Evolutionary conservation across 1,140 invertebrate species (phyloP).

Genomic region (Panagrolaimus sp.): DNA sequence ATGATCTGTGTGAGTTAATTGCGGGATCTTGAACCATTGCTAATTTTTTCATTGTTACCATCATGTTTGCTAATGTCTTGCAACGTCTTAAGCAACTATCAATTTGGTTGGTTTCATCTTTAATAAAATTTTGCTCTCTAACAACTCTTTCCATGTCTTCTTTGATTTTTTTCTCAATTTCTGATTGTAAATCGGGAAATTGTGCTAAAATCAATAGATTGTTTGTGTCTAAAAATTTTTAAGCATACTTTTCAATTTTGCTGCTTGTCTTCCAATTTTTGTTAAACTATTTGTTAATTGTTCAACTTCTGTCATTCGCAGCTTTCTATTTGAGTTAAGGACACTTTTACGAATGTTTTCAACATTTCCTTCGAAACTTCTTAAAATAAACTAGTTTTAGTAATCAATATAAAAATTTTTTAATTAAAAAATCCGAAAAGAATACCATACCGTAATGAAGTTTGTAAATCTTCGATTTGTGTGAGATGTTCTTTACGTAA

Average conservation of each 20-base stretch:
- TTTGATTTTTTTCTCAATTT: constrained; percentile 44
- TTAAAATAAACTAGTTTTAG: constrained; percentile 21
- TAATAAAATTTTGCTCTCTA: constrained; percentile 49
- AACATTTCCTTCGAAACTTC: constrained; percentile 45
- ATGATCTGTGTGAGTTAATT: constrained; percentile 26
- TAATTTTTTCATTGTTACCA: constrained; percentile 59
- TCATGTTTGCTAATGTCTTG: constrained; percentile 53
- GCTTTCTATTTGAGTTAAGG: constrained; percentile 51
- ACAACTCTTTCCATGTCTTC: constrained; percentile 49
- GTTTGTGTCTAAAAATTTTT: neutral
- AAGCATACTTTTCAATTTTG: constrained; percentile 47
- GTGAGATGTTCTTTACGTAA: constrained; percentile 5
- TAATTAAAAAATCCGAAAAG: too few species aligned
- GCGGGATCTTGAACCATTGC: constrained; percentile 56
- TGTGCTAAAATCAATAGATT: constrained; percentile 32
- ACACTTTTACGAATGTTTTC: constrained; percentile 50
- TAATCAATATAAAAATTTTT: too few species aligned
- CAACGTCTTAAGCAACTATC: constrained; percentile 49
- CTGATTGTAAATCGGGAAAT: constrained; percentile 42
- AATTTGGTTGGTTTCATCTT: constrained; percentile 40
- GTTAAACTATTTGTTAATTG: constrained; percentile 46
- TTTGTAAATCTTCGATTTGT: neutral
- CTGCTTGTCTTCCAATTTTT: constrained; percentile 48
- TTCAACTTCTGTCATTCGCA: constrained; percentile 58
- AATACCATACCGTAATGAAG: neutral